A percentile compares a stretch with the other conserved stretches of the same genome.
phyloP scores from a whole-genome alignment of 2,888 invertebrate species.

The Nemurella pictetii region DNA sequence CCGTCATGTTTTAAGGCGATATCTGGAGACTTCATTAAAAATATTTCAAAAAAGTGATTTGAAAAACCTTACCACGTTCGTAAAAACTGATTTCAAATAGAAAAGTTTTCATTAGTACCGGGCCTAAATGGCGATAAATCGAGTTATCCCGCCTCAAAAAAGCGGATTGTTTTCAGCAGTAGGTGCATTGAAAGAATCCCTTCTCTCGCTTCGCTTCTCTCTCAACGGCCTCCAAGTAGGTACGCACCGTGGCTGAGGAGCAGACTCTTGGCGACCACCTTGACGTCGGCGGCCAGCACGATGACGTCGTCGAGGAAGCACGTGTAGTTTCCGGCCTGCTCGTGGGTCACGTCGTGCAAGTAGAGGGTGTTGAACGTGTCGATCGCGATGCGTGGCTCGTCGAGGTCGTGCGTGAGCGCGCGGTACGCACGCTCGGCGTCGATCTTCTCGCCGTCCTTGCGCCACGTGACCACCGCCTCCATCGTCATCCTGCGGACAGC shows the following conservation, averaged over 20 bases:
- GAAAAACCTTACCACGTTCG: too few species aligned
- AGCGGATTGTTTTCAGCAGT: too few species aligned
- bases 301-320: constrained; percentile 65
- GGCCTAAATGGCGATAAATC: too few species aligned
- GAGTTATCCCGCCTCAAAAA: too few species aligned
- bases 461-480: constrained; percentile 60
- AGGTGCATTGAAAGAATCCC: too few species aligned
- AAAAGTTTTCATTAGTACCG: too few species aligned
- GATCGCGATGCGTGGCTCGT: constrained; percentile 19
- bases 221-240: too few species aligned
- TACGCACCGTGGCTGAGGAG: not conserved
- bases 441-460: constrained; percentile 56
- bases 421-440: constrained; percentile 45
- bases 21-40: too few species aligned
- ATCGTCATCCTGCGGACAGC: constrained; percentile 47
- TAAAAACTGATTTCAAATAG: too few species aligned
- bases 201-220: too few species aligned
- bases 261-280: constrained; percentile 54
- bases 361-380: constrained; percentile 32
- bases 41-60: too few species aligned
- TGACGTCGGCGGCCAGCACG: constrained; percentile 58
- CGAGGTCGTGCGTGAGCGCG: constrained; percentile 18
- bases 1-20: too few species aligned
- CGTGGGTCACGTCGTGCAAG: constrained; percentile 57
- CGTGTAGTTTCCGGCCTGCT: constrained; percentile 70